A percentile compares a stretch with the other conserved stretches of the same genome.
Evolutionary conservation across 2,888 invertebrate species (phyloP).

Genomic region (Epiblema foenella): DNA sequence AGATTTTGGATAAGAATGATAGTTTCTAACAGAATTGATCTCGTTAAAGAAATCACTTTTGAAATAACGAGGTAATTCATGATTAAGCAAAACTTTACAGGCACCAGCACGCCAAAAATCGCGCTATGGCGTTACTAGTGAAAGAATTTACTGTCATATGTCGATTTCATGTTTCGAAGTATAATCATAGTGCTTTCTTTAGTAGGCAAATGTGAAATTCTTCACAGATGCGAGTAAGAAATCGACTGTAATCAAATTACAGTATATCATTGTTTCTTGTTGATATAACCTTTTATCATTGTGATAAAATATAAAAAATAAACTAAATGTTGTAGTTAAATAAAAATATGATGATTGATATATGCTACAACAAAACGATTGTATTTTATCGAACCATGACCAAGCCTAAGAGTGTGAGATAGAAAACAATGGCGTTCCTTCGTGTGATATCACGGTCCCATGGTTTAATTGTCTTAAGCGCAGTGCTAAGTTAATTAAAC

Average conservation of each 20-base stretch:
- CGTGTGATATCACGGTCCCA: constrained; percentile 24
- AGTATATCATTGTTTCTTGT: constrained; percentile 1
- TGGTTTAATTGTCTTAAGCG: constrained; percentile 36
- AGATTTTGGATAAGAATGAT: constrained; percentile 18
- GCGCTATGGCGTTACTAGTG: constrained; percentile 5
- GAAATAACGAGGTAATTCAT: background rate
- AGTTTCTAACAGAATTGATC: background rate
- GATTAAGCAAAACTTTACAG: background rate
- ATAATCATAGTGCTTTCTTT: background rate
- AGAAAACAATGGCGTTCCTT: constrained; percentile 30
- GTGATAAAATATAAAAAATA: background rate
- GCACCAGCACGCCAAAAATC: background rate
- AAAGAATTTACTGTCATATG: constrained; percentile 20
- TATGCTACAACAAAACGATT: constrained; percentile 27
- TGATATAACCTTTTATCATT: constrained; percentile 20
- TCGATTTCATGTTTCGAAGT: background rate
- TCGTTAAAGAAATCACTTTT: background rate
- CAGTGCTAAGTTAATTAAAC: constrained; percentile 34
- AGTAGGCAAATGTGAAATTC: constrained; percentile 7
- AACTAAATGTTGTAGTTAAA: too few species aligned
- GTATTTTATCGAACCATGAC: constrained; percentile 38
- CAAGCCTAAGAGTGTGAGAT: constrained; percentile 31
- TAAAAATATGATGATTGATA: background rate
- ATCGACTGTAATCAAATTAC: constrained; percentile 24
- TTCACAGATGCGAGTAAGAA: background rate